These are phyloP conservation scores for Chamaea fasciata DNA, from an alignment of 2,113 vertebrate species.

Conservation along the genomic window DNA sequence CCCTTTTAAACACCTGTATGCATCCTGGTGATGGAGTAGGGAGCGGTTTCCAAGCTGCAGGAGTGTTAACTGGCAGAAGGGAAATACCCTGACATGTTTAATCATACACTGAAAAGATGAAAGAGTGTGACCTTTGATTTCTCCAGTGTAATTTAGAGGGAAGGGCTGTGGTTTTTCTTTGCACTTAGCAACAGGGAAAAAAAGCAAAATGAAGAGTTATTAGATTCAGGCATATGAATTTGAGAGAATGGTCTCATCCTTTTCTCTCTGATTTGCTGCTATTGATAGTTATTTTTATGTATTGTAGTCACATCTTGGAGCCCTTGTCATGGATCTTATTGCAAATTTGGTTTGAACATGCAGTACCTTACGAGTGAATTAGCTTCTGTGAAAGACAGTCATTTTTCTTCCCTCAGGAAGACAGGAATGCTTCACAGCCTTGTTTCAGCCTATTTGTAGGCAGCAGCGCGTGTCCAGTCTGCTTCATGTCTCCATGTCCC, in stretches of 20 bases:
- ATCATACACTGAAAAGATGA: not conserved
- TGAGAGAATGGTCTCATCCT: not conserved
- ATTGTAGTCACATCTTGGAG: not conserved
- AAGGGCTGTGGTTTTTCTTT: not conserved
- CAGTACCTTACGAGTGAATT: not conserved
- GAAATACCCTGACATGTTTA: not conserved
- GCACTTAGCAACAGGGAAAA: not conserved
- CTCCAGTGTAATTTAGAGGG: not conserved
- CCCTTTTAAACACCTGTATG: fast-evolving
- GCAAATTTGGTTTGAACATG: not conserved
- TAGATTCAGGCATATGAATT: not conserved
- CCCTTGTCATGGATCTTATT: not conserved
- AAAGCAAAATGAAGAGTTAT: not conserved
- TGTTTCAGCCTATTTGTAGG: not conserved
- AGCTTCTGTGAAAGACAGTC: not conserved
- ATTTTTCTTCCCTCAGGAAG: not conserved
- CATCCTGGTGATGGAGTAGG: not conserved
- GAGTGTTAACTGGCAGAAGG: not conserved
- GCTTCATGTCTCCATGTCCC: not conserved
- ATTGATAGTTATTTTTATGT: not conserved
- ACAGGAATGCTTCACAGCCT: not conserved
- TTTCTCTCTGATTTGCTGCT: not conserved
- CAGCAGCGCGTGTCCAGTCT: not conserved
- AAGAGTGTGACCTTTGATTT: not conserved
- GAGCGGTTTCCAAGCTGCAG: not conserved